Evolutionary conservation across 1,140 invertebrate species (phyloP).

Genomic region (Lasioglossum baleicum): DNA sequence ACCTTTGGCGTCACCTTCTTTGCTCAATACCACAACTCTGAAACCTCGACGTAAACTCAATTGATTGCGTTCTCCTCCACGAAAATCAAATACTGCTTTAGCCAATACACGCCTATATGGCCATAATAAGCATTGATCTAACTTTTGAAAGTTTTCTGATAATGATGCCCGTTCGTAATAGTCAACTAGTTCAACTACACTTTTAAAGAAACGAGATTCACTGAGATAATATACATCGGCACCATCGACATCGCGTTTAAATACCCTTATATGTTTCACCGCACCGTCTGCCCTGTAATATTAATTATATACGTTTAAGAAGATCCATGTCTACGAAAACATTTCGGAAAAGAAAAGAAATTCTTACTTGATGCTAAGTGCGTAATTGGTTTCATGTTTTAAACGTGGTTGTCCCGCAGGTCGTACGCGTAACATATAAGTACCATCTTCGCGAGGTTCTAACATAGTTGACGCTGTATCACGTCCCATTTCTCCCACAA

Average conservation of each 20-base stretch:
- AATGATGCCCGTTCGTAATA: constrained; percentile 94
- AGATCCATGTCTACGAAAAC: no score
- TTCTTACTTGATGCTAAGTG: constrained; percentile 93
- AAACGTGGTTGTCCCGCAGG: constrained; percentile 81
- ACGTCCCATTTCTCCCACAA: constrained; percentile 93
- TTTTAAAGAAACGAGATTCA: constrained; percentile 93
- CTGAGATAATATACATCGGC: constrained; percentile 88
- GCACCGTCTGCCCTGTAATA: constrained; percentile 86
- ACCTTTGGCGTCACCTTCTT: constrained; percentile 88
- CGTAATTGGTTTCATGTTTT: constrained; percentile 87
- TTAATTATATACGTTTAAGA: background rate
- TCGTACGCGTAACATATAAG: constrained; percentile 92
- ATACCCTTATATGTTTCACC: constrained; percentile 96
- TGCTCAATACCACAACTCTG: constrained; percentile 87
- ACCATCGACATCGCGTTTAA: constrained; percentile 82
- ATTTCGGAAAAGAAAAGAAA: background rate
- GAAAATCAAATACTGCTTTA: constrained; percentile 88
- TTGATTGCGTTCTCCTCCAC: constrained; percentile 87
- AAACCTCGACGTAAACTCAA: constrained; percentile 89
- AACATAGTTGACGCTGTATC: constrained; percentile 89
- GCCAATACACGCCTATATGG: constrained; percentile 88
- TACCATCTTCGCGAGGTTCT: constrained; percentile 90
- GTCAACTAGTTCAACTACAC: constrained; percentile 91
- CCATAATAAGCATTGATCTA: constrained; percentile 88
- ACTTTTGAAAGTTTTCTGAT: constrained; percentile 93